phyloP scores from a whole-genome alignment of 2,113 vertebrate species.

The Charina bottae region DNA sequence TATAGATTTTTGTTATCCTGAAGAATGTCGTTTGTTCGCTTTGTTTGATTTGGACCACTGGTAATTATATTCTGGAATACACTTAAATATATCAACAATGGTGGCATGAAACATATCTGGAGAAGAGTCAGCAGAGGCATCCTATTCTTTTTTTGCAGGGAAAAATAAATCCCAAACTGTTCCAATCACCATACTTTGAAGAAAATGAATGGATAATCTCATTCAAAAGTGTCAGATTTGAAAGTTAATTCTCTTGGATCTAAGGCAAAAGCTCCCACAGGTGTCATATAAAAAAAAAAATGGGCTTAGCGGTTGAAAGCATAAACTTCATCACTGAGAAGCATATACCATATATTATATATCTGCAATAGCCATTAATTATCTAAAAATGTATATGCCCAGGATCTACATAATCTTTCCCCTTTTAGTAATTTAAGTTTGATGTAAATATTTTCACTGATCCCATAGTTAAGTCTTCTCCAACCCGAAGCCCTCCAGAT shows the following conservation, averaged over 20 bases:
- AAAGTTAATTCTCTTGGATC: neutral
- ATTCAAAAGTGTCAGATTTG: neutral
- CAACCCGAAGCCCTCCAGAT: too few relatives aligned
- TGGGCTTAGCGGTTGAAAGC: too few relatives aligned
- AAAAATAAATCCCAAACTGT: neutral
- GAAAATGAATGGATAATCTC: neutral
- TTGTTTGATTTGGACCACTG: neutral
- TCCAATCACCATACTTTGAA: neutral
- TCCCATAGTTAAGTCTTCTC: neutral
- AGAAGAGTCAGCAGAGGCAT: neutral
- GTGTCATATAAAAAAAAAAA: neutral
- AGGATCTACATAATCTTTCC: neutral
- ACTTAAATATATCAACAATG: neutral
- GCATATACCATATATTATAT: neutral
- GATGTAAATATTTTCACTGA: neutral
- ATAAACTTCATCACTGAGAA: too few relatives aligned
- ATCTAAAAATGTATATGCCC: neutral
- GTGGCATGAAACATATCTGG: neutral
- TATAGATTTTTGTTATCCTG: neutral
- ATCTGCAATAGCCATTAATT: neutral
- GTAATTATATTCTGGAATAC: neutral
- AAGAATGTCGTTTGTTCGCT: neutral
- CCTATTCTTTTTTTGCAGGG: too few relatives aligned
- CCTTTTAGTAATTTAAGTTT: neutral
- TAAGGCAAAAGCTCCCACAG: neutral